These are phyloP conservation scores for Nerophis lumbriciformis DNA, from an alignment of 2,113 vertebrate species.

Conservation along the genomic window DNA sequence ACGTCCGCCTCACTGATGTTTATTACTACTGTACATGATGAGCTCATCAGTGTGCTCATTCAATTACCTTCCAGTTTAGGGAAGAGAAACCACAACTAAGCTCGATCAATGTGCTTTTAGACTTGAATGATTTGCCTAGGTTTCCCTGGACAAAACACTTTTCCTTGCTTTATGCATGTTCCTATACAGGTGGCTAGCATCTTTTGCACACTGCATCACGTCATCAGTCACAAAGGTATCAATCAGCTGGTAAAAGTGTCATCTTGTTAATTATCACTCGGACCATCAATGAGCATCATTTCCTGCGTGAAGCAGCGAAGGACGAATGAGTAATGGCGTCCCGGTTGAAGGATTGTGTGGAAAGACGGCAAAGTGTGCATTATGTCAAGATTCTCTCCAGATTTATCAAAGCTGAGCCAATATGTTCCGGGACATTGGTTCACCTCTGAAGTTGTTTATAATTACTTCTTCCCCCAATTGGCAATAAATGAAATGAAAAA, in stretches of 20 bases:
- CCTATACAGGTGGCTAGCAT: not conserved
- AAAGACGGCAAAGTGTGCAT: not conserved
- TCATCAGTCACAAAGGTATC: constrained; percentile 1
- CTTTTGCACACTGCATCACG: constrained; percentile 2
- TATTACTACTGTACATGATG: not conserved
- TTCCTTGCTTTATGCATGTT: not conserved
- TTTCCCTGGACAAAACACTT: not conserved
- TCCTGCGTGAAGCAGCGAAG: not conserved
- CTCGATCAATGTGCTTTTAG: constrained; percentile 6
- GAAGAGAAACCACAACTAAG: not conserved
- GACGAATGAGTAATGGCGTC: constrained; percentile 1
- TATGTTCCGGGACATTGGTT: not conserved
- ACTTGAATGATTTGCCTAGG: not conserved
- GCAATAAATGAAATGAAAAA: not conserved
- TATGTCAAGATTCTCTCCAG: constrained; percentile 38
- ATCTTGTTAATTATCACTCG: constrained; percentile 4
- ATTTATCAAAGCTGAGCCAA: constrained; percentile 30
- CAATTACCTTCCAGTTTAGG: constrained; percentile 3
- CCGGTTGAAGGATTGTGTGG: not conserved
- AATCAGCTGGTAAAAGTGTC: not conserved
- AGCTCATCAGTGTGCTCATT: constrained; percentile 13
- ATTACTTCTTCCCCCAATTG: not conserved
- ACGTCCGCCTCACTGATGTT: not conserved
- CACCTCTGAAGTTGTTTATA: not conserved
- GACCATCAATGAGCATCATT: not conserved